These are phyloP conservation scores for Scelioninae gen. 1 DNA, from an alignment of 2,888 invertebrate genomes.

Conservation along the genomic window DNA sequence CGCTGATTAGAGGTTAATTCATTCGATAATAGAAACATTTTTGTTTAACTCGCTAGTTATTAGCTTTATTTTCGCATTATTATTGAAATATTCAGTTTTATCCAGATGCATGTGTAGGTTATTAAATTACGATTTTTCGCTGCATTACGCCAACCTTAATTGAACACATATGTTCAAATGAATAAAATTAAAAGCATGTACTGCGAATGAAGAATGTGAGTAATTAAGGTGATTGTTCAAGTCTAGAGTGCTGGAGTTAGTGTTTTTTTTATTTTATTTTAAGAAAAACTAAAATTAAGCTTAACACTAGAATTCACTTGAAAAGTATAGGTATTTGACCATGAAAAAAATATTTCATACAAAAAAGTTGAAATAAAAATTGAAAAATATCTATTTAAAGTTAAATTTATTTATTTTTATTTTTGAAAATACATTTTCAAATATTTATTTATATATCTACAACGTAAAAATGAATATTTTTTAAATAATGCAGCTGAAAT, in stretches of 20 bases:
- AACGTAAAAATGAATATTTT: no score
- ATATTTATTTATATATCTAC: no score
- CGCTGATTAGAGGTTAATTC: constrained; percentile 20
- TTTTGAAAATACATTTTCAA: no score
- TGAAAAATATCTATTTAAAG: no score
- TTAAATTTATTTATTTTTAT: no score
- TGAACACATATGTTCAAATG: constrained; percentile 57
- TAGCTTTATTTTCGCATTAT: constrained; percentile 9
- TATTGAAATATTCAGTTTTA: constrained; percentile 9
- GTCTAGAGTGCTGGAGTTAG: no score
- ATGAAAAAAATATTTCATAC: no score
- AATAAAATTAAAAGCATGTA: constrained; percentile 49
- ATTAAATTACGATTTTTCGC: constrained; percentile 42
- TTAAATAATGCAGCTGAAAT: no score
- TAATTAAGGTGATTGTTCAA: no score
- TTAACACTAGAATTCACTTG: no score
- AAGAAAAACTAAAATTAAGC: background rate
- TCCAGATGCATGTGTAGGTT: constrained; percentile 1
- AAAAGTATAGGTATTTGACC: no score
- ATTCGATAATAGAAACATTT: background rate
- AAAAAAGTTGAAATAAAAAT: no score
- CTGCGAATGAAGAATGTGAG: constrained; percentile 40
- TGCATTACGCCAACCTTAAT: constrained; percentile 44
- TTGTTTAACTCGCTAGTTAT: background rate
- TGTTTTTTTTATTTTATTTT: constrained; percentile 37